Conservation (phyloP, 2,888 invertebrate genomes). For the Leptinotarsa juncta region DNA sequence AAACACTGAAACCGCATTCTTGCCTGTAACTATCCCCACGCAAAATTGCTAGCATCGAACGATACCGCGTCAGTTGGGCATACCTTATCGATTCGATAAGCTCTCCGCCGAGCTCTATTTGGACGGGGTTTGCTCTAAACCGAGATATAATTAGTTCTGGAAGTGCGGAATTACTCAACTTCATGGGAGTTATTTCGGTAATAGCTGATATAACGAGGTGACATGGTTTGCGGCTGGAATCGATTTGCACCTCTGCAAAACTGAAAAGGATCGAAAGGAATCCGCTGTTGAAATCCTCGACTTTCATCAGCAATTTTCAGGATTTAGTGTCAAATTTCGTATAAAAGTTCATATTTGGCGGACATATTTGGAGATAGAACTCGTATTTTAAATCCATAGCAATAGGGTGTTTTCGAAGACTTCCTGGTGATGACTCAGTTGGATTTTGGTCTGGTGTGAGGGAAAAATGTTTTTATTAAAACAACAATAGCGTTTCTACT, state of each 20-base stretch:
- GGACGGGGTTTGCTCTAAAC: conserved; percentile 22
- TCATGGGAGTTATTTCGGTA: conserved; percentile 5
- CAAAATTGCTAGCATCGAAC: conserved; percentile 19
- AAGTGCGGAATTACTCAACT: conserved; percentile 10
- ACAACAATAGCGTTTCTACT: no score
- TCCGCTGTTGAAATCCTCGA: no score
- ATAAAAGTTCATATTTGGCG: no score
- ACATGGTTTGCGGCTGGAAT: neutral
- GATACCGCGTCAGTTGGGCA: conserved; percentile 13
- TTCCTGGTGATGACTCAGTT: no score
- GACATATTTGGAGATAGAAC: no score
- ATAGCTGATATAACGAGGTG: conserved; percentile 6
- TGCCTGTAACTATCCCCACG: neutral
- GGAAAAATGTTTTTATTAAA: no score
- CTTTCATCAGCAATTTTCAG: no score
- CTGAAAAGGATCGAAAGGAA: no score
- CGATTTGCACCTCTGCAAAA: neutral
- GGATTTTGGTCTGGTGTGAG: no score
- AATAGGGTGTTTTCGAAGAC: no score
- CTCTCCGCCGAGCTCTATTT: conserved; percentile 20
- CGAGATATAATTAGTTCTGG: conserved; percentile 28
- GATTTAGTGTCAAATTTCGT: no score
- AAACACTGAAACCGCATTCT: conserved; percentile 11
- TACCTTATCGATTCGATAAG: conserved; percentile 31
- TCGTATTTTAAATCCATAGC: no score